Evolutionary conservation across 53 echinoderm and acorn worm species (phyloP), one percentile per base, ranked within the genome.

Genomic region (Luidia sarsii): DNA sequence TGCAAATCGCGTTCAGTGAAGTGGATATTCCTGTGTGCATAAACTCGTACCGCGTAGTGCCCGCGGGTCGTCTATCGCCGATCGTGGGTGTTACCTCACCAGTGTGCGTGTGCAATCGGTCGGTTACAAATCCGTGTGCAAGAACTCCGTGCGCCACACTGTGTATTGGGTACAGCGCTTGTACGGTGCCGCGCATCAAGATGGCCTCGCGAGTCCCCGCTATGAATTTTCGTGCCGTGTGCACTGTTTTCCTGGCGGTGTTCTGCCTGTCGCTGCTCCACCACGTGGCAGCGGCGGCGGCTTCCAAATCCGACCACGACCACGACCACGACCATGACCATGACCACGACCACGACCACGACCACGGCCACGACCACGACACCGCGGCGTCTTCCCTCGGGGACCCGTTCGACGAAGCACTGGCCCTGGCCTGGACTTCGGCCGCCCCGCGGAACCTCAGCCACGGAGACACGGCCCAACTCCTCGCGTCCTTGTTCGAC

Each of bases 181-280:
- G 13, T 43, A 8, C 43, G 13, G 43, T 43, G 43, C 43, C 6
- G 7, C 43, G 43, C 13, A 43, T 22, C 29, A 75, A 75, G 31
- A 75, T 75, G 75, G 75, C 75, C 9, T 16, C 75, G 41, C n/a
- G n/a, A n/a, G n/a, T 28, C 33, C 10, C 31, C 30, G 1, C 7
- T 5, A 15, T 27, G 0, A 23, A 61, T 60, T 77, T 77, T 77
- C 61, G 77, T 77, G 77, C 77, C 77, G 77, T 77, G 77, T 77
- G 77, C 77, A 77, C 61, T 34, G 19, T 77, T 43, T 41, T 56
- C 16, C 36, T 61, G 60, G 11, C 46, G 11, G 11, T 48, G 46
- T 60, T 59, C 46, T 15, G 48, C 46, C 48, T 48, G 31, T 61
- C 46, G 9, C 6, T 18, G 46, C 61, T 46, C 15, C 28, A 60